phyloP scores from a whole-genome alignment of 2,888 invertebrate species.

The Caenorhabditis sp. region DNA sequence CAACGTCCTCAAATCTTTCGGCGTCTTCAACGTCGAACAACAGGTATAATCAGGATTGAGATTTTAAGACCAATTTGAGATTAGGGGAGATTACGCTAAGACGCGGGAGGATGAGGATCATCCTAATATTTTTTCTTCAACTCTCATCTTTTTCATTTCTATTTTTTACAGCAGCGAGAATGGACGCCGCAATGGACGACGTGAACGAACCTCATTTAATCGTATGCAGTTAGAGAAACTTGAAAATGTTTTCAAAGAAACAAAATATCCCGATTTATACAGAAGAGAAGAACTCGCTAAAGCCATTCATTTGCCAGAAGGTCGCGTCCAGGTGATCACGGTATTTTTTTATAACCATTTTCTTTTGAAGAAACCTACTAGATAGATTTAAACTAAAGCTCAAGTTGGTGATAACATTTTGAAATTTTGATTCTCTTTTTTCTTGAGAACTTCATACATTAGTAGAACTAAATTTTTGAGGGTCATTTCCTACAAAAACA shows the following conservation, averaged over 20 bases:
- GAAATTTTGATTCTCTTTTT: no score
- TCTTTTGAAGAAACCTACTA: neutral
- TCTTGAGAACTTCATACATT: no score
- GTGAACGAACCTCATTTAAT: slow-evolving; percentile 53
- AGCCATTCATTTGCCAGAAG: slow-evolving; percentile 43
- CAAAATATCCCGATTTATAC: slow-evolving; percentile 51
- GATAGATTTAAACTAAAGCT: no score
- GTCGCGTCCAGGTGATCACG: slow-evolving; percentile 50
- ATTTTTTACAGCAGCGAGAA: slow-evolving; percentile 11
- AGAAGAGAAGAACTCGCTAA: slow-evolving; percentile 46
- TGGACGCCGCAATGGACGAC: slow-evolving; percentile 32
- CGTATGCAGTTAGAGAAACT: slow-evolving; percentile 46
- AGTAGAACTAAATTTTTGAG: no score
- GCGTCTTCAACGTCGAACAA: slow-evolving; percentile 6
- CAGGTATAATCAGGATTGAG: slow-evolving; percentile 8
- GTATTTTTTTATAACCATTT: slow-evolving; percentile 9
- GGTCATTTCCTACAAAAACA: no score
- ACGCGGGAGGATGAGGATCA: slow-evolving; percentile 7
- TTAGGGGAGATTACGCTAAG: slow-evolving; percentile 45
- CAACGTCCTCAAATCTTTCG: slow-evolving; percentile 3
- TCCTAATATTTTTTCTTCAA: slow-evolving; percentile 2
- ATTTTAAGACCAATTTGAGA: slow-evolving; percentile 31
- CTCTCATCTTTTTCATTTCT: neutral
- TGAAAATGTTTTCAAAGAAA: slow-evolving; percentile 45
- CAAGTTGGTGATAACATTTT: no score